These are phyloP conservation scores for Scelioninae gen. 2 DNA, from an alignment of 2,888 invertebrate genomes.

Conservation along the genomic window DNA sequence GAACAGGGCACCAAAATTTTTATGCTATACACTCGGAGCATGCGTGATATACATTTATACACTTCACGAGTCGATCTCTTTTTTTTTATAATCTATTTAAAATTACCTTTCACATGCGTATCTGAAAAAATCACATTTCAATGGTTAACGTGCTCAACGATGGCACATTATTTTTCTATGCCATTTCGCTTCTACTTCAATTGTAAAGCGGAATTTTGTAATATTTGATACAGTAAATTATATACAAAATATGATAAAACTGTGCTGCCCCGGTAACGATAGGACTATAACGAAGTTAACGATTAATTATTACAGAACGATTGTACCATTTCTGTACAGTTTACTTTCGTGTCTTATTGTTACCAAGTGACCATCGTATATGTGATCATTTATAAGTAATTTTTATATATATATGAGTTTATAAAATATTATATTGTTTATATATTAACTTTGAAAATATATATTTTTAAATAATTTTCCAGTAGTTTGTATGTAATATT, in stretches of 20 bases:
- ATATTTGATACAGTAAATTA: slow-evolving; percentile 31
- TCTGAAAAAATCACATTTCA: slow-evolving; percentile 24
- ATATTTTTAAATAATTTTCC: background rate
- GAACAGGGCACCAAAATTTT: slow-evolving; percentile 48
- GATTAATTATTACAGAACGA: slow-evolving; percentile 4
- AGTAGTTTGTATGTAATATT: background rate
- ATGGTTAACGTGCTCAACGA: slow-evolving; percentile 28
- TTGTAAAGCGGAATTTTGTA: slow-evolving; percentile 37
- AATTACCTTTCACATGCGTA: slow-evolving; percentile 22
- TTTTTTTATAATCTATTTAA: slow-evolving; percentile 21
- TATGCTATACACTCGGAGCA: slow-evolving; percentile 47
- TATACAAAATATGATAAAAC: background rate
- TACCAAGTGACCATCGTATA: slow-evolving; percentile 25
- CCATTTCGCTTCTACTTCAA: slow-evolving; percentile 29
- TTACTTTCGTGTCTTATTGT: slow-evolving; percentile 23
- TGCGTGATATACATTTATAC: slow-evolving; percentile 43
- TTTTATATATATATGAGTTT: background rate
- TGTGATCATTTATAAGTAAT: slow-evolving; percentile 17
- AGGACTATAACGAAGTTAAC: slow-evolving; percentile 8
- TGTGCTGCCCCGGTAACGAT: slow-evolving; percentile 26
- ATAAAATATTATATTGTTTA: background rate
- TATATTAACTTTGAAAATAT: too few relatives aligned
- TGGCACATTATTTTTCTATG: slow-evolving; percentile 46
- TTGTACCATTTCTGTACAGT: slow-evolving; percentile 10
- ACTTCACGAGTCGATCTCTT: slow-evolving; percentile 48